These are phyloP conservation scores for Apocrypta bakeri DNA, from an alignment of 1,140 invertebrate species.

Conservation along the genomic window DNA sequence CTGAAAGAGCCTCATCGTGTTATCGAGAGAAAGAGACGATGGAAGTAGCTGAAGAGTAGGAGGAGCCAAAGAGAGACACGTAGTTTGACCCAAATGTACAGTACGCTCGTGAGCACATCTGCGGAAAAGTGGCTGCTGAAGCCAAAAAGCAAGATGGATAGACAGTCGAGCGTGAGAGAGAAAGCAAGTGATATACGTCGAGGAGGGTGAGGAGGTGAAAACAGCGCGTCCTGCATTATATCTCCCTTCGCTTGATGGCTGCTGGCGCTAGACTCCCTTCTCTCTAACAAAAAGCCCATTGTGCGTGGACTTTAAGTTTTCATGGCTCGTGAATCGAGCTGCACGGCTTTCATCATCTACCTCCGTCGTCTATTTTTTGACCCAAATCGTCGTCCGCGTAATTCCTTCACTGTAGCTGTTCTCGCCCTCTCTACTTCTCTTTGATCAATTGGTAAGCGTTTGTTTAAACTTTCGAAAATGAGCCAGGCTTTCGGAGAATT, in stretches of 20 bases:
- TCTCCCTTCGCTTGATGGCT: conserved; percentile 12
- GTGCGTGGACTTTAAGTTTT: conserved; percentile 63
- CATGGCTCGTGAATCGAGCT: conserved; percentile 37
- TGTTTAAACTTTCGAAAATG: conserved; percentile 9
- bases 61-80: no score
- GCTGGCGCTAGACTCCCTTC: neutral
- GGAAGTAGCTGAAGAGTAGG: no score
- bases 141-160: neutral
- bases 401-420: neutral
- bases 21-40: conserved; percentile 21
- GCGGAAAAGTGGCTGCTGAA: conserved; percentile 40
- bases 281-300: conserved; percentile 60
- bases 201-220: neutral
- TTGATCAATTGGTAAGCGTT: neutral
- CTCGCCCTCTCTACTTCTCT: neutral
- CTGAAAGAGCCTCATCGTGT: neutral
- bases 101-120: conserved; percentile 21
- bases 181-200: no score
- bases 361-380: neutral
- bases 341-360: neutral
- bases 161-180: neutral
- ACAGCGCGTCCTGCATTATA: conserved; percentile 47
- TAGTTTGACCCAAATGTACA: conserved; percentile 58
- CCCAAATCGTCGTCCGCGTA: neutral
- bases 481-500: neutral